A percentile compares a stretch with the other conserved stretches of the same genome.
Evolutionary conservation across 1,140 invertebrate species (phyloP).

Genomic region (Spodoptera litura): DNA sequence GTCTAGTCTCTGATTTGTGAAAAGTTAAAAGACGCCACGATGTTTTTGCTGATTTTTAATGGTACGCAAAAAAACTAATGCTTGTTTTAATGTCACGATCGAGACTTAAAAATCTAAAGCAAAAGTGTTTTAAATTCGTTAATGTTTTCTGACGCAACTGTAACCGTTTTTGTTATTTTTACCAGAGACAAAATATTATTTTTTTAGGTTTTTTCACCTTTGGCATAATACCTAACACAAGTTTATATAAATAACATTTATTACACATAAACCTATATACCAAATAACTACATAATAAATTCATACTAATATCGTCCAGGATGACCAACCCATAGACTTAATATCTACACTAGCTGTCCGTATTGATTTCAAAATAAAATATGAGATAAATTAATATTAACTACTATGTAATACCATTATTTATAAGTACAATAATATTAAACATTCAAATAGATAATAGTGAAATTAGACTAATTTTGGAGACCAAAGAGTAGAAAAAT

Average conservation of each 20-base stretch:
- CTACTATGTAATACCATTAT: constrained; percentile 25
- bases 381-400: constrained; percentile 35
- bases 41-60: no score
- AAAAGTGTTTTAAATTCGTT: not conserved
- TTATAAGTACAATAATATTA: constrained; percentile 23
- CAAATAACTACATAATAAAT: constrained; percentile 40
- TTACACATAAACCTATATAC: constrained; percentile 27
- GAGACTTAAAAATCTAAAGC: no score
- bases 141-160: not conserved
- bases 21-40: no score
- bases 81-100: no score
- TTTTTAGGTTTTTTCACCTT: not conserved
- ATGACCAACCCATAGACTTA: constrained; percentile 46
- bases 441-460: constrained; percentile 30
- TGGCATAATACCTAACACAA: not conserved
- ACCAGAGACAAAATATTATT: not conserved
- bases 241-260: constrained; percentile 6
- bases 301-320: constrained; percentile 56
- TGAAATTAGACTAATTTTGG: constrained; percentile 25
- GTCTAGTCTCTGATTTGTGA: no score
- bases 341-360: constrained; percentile 15
- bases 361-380: constrained; percentile 29
- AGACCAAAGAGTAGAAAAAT: not conserved
- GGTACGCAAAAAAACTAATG: no score
- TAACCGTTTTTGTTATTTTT: not conserved